Conservation (phyloP, 2,888 invertebrate species). For the Rhingia campestris region DNA sequence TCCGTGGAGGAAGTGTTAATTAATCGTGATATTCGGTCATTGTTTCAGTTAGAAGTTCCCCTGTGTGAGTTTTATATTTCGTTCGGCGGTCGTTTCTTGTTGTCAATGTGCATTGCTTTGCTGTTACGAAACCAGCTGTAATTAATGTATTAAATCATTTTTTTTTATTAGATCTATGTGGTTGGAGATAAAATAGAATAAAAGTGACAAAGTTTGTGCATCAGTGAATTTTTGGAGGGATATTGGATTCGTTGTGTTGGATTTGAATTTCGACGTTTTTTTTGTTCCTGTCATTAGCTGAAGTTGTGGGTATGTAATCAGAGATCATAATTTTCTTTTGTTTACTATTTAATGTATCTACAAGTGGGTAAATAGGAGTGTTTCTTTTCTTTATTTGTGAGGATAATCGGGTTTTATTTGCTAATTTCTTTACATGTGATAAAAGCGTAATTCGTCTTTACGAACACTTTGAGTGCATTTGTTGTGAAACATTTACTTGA, state of each 20-base stretch:
- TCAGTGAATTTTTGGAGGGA: constrained; percentile 1
- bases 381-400: too few species aligned
- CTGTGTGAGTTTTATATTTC: not conserved
- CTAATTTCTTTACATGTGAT: too few species aligned
- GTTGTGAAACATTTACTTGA: too few species aligned
- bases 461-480: too few species aligned
- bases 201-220: constrained; percentile 15
- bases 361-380: too few species aligned
- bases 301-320: constrained; percentile 35
- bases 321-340: not conserved
- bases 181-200: not conserved
- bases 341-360: not conserved
- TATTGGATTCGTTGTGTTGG: not conserved
- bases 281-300: not conserved
- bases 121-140: constrained; percentile 23
- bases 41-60: constrained; percentile 21
- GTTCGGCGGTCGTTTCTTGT: not conserved
- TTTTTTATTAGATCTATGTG: not conserved
- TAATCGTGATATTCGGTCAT: constrained; percentile 58
- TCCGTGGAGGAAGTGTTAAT: constrained; percentile 67
- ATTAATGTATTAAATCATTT: constrained; percentile 16
- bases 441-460: too few species aligned
- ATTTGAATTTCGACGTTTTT: not conserved
- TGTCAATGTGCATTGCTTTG: constrained; percentile 15
- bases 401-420: too few species aligned